Conservation (phyloP, 1,140 invertebrate genomes). For the Argopecten irradians region DNA sequence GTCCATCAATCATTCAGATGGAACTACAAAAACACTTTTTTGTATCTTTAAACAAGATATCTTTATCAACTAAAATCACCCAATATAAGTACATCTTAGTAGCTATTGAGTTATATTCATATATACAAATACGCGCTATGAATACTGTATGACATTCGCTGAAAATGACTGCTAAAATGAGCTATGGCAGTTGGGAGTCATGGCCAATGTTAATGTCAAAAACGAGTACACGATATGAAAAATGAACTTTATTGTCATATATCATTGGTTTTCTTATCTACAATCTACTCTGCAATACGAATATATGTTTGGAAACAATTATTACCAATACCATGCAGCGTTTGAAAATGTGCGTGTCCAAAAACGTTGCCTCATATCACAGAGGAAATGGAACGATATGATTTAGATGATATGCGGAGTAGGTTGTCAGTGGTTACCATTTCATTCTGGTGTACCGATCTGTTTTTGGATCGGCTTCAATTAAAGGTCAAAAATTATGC, state of each 20-base stretch:
- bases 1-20: too few species aligned
- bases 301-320: not conserved
- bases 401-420: not conserved
- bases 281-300: not conserved
- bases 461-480: not conserved
- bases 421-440: not conserved
- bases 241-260: not conserved
- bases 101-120: too few species aligned
- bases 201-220: not conserved
- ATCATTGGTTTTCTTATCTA: not conserved
- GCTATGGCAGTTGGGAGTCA: not conserved
- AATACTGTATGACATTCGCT: too few species aligned
- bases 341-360: not conserved
- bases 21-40: too few species aligned
- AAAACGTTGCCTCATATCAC: not conserved
- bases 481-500: not conserved
- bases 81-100: too few species aligned
- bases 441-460: slow-evolving; percentile 6
- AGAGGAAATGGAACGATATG: not conserved
- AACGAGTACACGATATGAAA: not conserved
- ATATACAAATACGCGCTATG: too few species aligned
- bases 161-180: too few species aligned
- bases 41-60: too few species aligned
- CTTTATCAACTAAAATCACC: too few species aligned
- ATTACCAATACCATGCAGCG: not conserved